Percentiles rank a stretch among this genome's conserved stretches.
Conservation (phyloP, 2,797 vertebrate species). For the Dendrocincla tyrannina region DNA sequence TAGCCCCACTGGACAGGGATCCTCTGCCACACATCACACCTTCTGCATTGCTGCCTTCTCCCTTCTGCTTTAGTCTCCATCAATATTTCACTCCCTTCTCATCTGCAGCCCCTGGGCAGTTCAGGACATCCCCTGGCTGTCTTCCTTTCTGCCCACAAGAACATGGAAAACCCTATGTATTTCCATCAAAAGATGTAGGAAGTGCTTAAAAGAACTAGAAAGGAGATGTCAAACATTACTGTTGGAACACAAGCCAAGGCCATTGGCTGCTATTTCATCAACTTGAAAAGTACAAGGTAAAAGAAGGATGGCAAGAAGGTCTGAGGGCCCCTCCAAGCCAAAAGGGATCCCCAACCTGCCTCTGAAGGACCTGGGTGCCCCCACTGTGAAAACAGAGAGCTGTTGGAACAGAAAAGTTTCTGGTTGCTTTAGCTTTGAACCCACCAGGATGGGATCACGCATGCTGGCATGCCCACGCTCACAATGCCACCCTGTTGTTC, state of each 20-base stretch:
- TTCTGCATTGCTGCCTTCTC: neutral
- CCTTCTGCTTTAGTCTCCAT: neutral
- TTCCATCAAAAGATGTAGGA: neutral
- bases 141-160: neutral
- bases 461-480: neutral
- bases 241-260: neutral
- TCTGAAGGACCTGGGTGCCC: neutral
- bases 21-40: neutral
- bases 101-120: neutral
- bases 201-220: neutral
- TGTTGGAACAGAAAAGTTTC: neutral
- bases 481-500: neutral
- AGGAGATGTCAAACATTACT: neutral
- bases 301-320: neutral
- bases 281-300: neutral
- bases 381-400: neutral
- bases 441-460: neutral
- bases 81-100: neutral
- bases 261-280: neutral
- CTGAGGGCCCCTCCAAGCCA: neutral
- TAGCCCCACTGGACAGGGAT: neutral
- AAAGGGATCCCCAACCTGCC: rapidly evolving
- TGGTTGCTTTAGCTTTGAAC: neutral
- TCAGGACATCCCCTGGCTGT: neutral
- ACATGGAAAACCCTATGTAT: rapidly evolving